A percentile compares a stretch with the other conserved stretches of the same genome.
phyloP scores from a whole-genome alignment of 1,140 invertebrate species.

The Coenobita brevimanus region DNA sequence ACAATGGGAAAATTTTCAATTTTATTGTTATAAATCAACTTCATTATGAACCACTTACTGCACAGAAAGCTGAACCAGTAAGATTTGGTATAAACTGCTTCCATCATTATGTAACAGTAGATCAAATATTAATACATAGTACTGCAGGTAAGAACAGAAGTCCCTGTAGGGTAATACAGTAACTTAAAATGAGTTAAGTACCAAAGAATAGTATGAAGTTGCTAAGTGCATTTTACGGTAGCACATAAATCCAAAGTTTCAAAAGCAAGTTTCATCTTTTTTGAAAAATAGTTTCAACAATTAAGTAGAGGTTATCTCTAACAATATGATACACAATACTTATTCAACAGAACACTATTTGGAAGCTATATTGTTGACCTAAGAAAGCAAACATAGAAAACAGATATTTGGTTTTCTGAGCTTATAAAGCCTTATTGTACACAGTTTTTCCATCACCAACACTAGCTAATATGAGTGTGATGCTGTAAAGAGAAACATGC shows the following conservation, averaged over 20 bases:
- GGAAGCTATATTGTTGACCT: background rate
- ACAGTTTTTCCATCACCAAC: slow-evolving; percentile 27
- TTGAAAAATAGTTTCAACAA: background rate
- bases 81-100: slow-evolving; percentile 50
- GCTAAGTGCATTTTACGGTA: background rate
- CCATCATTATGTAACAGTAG: slow-evolving; percentile 39
- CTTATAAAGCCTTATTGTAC: background rate
- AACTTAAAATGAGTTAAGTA: background rate
- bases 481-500: slow-evolving; percentile 38
- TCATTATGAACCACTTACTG: slow-evolving; percentile 57
- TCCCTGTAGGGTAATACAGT: background rate
- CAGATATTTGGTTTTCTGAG: background rate
- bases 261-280: background rate
- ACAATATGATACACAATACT: background rate
- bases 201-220: too few species aligned
- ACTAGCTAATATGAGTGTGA: slow-evolving; percentile 8
- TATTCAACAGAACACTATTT: background rate
- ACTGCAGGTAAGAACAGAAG: background rate
- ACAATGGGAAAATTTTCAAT: slow-evolving; percentile 42
- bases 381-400: background rate
- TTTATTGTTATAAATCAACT: slow-evolving; percentile 66
- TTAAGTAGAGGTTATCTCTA: background rate
- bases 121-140: background rate
- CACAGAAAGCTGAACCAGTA: slow-evolving; percentile 56
- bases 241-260: background rate